A percentile compares a stretch with the other conserved stretches of the same genome.
Evolutionary conservation across 2,797 vertebrate genomes (phyloP).

Genomic region (Pseudopleuronectes americanus): DNA sequence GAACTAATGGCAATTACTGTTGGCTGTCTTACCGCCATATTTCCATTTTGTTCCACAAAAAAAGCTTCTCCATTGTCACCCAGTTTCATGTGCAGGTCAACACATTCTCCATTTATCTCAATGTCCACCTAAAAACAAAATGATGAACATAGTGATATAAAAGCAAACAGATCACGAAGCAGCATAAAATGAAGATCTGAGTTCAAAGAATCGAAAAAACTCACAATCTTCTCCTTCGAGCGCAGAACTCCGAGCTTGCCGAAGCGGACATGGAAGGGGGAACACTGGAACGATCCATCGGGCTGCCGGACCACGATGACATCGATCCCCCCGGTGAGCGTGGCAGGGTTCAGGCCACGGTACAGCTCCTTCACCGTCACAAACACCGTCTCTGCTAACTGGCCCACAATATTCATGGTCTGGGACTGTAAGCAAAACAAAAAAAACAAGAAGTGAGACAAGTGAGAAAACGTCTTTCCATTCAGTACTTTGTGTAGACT

Average conservation of each 20-base stretch:
- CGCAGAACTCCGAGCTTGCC: slow-evolving; percentile 95
- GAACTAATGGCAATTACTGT: too few species aligned
- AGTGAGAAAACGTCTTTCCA: neutral
- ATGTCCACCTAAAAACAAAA: slow-evolving; percentile 90
- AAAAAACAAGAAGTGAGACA: slow-evolving; percentile 31
- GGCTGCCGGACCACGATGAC: slow-evolving; percentile 93
- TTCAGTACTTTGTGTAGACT: slow-evolving; percentile 6
- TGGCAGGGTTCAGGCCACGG: slow-evolving; percentile 92
- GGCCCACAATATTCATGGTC: slow-evolving; percentile 96
- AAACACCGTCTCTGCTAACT: slow-evolving; percentile 91
- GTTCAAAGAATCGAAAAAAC: slow-evolving; percentile 38
- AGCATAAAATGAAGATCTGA: neutral
- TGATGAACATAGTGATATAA: neutral
- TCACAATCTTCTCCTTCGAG: slow-evolving; percentile 95
- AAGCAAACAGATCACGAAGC: neutral
- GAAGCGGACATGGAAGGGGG: slow-evolving; percentile 95
- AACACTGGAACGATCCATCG: slow-evolving; percentile 92
- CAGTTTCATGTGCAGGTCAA: slow-evolving; percentile 95
- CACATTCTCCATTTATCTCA: slow-evolving; percentile 92
- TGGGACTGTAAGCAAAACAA: slow-evolving; percentile 73
- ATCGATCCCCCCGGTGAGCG: slow-evolving; percentile 92
- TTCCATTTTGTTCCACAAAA: slow-evolving; percentile 90
- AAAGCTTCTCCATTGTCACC: slow-evolving; percentile 97
- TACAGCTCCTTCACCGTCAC: slow-evolving; percentile 94
- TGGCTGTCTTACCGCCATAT: slow-evolving; percentile 69